A percentile compares a stretch with the other conserved stretches of the same genome.
Conservation (phyloP, 2,888 invertebrate species). For the Cerastis leucographa region DNA sequence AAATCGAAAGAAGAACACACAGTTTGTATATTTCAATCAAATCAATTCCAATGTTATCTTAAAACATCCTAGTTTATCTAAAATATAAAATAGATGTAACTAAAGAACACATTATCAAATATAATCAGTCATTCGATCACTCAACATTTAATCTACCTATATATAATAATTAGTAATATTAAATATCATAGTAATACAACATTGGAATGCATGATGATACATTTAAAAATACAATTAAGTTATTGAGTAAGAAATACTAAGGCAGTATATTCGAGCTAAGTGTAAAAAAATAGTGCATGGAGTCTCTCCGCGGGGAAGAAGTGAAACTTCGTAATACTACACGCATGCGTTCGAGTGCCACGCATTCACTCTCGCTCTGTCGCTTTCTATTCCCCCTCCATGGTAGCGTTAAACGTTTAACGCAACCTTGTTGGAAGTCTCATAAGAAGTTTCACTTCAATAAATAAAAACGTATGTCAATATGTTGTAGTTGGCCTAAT, state of each 20-base stretch:
- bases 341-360: too few species aligned
- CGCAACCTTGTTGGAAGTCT: too few species aligned
- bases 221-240: conserved; percentile 9
- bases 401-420: too few species aligned
- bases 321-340: too few species aligned
- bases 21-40: conserved; percentile 51
- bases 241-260: conserved; percentile 24
- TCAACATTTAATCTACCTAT: conserved; percentile 54
- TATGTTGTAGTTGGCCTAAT: neutral
- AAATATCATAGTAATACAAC: conserved; percentile 51
- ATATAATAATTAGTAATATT: conserved; percentile 52
- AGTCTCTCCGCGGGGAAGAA: too few species aligned
- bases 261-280: conserved; percentile 27
- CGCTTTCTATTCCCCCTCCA: too few species aligned
- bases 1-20: conserved; percentile 24
- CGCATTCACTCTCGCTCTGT: too few species aligned
- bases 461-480: neutral
- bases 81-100: conserved; percentile 61
- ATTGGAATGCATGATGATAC: conserved; percentile 46
- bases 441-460: too few species aligned
- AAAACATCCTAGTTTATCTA: conserved; percentile 45
- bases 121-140: conserved; percentile 75
- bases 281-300: neutral
- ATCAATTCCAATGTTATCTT: conserved; percentile 55
- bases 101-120: conserved; percentile 68